Percentiles rank a stretch among this genome's conserved stretches.
These are phyloP conservation scores for Morpho deidamia DNA, from an alignment of 2,888 invertebrate genomes.

Conservation along the genomic window DNA sequence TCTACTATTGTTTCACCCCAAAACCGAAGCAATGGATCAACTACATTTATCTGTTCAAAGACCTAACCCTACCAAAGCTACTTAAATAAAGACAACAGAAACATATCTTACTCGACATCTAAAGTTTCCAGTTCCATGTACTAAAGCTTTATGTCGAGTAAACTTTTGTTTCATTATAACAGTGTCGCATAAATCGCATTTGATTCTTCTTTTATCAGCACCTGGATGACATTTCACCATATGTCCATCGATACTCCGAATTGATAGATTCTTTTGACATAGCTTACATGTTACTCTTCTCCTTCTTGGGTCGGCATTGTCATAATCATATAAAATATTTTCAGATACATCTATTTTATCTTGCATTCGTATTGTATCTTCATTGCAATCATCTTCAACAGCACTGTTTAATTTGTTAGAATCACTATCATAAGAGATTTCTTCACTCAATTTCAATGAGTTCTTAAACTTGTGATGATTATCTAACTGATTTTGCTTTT, in stretches of 20 bases:
- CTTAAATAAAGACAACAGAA: background rate
- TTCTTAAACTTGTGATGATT: no score
- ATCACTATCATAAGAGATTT: no score
- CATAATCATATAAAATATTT: slow-evolving; percentile 6
- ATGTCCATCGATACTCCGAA: slow-evolving; percentile 42
- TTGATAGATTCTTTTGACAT: slow-evolving; percentile 44
- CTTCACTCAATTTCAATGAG: no score
- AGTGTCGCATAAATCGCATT: slow-evolving; percentile 48
- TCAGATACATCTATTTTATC: slow-evolving; percentile 16
- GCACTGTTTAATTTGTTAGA: no score
- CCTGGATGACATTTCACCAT: slow-evolving; percentile 43
- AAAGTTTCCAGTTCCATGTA: slow-evolving; percentile 9
- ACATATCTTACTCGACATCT: slow-evolving; percentile 40
- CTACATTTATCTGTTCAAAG: no score
- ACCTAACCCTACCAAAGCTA: no score
- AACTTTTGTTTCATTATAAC: slow-evolving; percentile 36
- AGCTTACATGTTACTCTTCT: slow-evolving; percentile 39
- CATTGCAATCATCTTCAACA: background rate
- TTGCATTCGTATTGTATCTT: background rate
- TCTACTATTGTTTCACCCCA: no score
- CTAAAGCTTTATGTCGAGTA: slow-evolving; percentile 30
- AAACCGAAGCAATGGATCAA: no score
- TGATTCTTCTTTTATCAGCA: slow-evolving; percentile 36
- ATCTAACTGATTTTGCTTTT: no score
- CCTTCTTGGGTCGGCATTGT: slow-evolving; percentile 6